Conservation (phyloP, 1,140 invertebrate genomes). For the Aporrectodea caliginosa region DNA sequence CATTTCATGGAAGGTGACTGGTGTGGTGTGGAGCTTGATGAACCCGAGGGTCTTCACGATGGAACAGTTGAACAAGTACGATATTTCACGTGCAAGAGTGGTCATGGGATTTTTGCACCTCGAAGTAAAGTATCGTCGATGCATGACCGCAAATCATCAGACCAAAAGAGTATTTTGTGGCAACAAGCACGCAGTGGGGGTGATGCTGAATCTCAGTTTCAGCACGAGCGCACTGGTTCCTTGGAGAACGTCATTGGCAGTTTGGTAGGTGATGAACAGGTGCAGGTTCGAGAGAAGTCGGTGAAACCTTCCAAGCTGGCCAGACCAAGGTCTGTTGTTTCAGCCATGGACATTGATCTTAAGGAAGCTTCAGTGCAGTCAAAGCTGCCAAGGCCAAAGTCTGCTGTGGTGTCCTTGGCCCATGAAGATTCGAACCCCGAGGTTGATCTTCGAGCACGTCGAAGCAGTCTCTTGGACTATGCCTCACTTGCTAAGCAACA, state of each 20-base stretch:
- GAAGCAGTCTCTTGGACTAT: background rate
- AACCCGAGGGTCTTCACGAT: slow-evolving; percentile 51
- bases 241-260: too few relatives aligned
- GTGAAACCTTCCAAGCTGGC: background rate
- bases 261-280: too few relatives aligned
- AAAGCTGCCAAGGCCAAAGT: slow-evolving; percentile 13
- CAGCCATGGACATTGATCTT: background rate
- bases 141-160: background rate
- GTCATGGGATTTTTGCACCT: slow-evolving; percentile 54
- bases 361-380: background rate
- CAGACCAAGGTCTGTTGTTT: background rate
- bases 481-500: background rate
- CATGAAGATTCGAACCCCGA: background rate
- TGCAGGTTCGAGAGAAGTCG: too few relatives aligned
- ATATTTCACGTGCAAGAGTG: slow-evolving; percentile 49
- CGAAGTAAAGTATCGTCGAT: slow-evolving; percentile 43
- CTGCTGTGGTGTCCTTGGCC: background rate
- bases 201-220: background rate
- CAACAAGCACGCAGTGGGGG: background rate
- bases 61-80: slow-evolving; percentile 50
- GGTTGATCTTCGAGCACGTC: background rate
- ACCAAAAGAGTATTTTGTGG: background rate
- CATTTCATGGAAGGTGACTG: slow-evolving; percentile 50
- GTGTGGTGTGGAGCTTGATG: slow-evolving; percentile 52
- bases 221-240: background rate